A percentile compares a stretch with the other conserved stretches of the same genome.
Evolutionary conservation across 2,797 vertebrate species (phyloP).

Genomic region (Acrocephalus scirpaceus): DNA sequence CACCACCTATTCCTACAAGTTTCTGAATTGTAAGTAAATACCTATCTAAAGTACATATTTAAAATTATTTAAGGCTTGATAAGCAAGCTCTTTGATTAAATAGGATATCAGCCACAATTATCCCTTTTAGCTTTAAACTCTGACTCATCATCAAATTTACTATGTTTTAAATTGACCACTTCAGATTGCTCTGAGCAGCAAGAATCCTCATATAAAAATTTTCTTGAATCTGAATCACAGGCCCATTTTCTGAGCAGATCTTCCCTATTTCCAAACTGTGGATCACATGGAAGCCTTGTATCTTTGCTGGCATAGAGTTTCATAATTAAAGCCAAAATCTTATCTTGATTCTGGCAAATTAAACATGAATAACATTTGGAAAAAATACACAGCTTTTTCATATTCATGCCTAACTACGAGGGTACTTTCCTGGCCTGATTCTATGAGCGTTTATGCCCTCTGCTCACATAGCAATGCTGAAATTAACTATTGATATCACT

Average conservation of each 20-base stretch:
- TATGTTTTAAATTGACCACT: neutral
- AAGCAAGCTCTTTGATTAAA: neutral
- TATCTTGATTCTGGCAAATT: conserved; percentile 61
- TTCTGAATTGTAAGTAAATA: neutral
- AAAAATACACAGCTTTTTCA: conserved; percentile 62
- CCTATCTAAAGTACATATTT: neutral
- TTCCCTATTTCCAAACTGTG: conserved; percentile 56
- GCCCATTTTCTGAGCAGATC: conserved; percentile 26
- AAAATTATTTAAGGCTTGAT: neutral
- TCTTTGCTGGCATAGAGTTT: conserved; percentile 52
- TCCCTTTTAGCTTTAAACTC: neutral
- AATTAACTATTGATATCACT: conserved; percentile 15
- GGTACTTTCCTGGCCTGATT: conserved; percentile 38
- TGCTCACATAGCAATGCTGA: neutral
- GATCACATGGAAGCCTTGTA: conserved; percentile 45
- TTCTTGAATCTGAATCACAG: neutral
- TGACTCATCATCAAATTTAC: neutral
- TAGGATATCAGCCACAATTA: neutral
- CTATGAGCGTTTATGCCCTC: conserved; percentile 28
- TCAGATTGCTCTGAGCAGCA: neutral
- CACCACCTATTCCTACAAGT: neutral
- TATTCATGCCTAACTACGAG: conserved; percentile 42
- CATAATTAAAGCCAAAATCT: conserved; percentile 48
- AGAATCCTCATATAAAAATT: neutral
- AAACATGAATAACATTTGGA: conserved; percentile 54